Evolutionary conservation across 1,140 invertebrate species (phyloP).

Genomic region (Platorchestia sp.): DNA sequence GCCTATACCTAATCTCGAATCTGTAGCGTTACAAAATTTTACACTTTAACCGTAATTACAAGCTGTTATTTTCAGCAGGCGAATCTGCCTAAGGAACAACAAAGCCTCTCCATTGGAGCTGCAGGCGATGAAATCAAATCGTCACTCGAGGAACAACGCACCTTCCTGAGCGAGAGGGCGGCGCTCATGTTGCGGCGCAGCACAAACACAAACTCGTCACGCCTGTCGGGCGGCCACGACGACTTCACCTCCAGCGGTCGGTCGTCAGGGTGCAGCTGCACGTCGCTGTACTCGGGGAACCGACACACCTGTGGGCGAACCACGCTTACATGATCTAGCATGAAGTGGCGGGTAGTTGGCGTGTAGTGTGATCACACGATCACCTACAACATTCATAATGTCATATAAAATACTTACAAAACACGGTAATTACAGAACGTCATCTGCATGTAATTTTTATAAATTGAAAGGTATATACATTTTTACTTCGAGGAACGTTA

Average conservation of each 20-base stretch:
- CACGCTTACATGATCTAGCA: too few relatives aligned
- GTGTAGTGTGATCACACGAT: not conserved
- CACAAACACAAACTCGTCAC: slow-evolving; percentile 70
- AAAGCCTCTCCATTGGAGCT: not conserved
- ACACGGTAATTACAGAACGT: too few relatives aligned
- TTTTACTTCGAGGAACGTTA: too few relatives aligned
- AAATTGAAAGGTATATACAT: too few relatives aligned
- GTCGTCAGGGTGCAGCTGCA: slow-evolving; percentile 88
- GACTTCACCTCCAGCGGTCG: slow-evolving; percentile 86
- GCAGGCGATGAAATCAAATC: not conserved
- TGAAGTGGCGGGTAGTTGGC: not conserved
- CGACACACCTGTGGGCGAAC: slow-evolving; percentile 74
- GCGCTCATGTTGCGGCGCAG: slow-evolving; percentile 68
- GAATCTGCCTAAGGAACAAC: too few relatives aligned
- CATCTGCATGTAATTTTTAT: too few relatives aligned
- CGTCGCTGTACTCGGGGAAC: slow-evolving; percentile 80
- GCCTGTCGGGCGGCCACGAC: slow-evolving; percentile 75
- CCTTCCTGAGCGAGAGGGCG: slow-evolving; percentile 65
- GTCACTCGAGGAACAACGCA: slow-evolving; percentile 64
- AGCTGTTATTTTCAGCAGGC: too few relatives aligned
- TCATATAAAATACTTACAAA: not conserved
- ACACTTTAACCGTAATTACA: too few relatives aligned
- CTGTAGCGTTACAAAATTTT: too few relatives aligned
- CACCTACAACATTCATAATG: not conserved
- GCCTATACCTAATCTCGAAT: too few relatives aligned